phyloP scores from a whole-genome alignment of 2,888 invertebrate species.

The Eilema sororculum region DNA sequence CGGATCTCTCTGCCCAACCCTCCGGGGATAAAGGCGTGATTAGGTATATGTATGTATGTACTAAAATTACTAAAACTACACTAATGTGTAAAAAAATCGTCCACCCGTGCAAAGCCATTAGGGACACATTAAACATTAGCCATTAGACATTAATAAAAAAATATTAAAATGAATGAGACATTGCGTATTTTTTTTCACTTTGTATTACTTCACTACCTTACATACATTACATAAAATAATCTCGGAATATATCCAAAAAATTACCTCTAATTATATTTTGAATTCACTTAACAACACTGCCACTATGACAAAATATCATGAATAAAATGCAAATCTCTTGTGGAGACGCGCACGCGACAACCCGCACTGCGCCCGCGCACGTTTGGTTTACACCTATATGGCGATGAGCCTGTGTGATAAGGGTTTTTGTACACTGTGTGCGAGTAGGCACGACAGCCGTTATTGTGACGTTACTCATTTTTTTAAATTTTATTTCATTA shows the following conservation, averaged over 20 bases:
- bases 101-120: too few relatives aligned
- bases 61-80: too few relatives aligned
- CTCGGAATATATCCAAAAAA: background rate
- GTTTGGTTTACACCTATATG: constrained; percentile 57
- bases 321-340: constrained; percentile 56
- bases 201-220: background rate
- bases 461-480: background rate
- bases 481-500: too few relatives aligned
- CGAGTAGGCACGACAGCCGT: background rate
- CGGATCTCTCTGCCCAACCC: too few relatives aligned
- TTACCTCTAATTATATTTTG: background rate
- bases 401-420: constrained; percentile 45
- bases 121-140: background rate
- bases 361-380: constrained; percentile 53
- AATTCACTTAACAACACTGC: constrained; percentile 29
- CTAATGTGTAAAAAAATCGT: too few relatives aligned
- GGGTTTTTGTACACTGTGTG: constrained; percentile 29
- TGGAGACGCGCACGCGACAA: constrained; percentile 60
- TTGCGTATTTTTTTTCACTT: background rate
- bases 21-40: too few relatives aligned
- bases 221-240: too few relatives aligned
- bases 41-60: too few relatives aligned
- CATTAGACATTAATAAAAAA: too few relatives aligned
- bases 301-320: constrained; percentile 46
- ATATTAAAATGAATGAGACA: background rate